These are phyloP conservation scores for Hypolimnas misippus DNA, from an alignment of 2,888 invertebrate genomes.

Conservation along the genomic window DNA sequence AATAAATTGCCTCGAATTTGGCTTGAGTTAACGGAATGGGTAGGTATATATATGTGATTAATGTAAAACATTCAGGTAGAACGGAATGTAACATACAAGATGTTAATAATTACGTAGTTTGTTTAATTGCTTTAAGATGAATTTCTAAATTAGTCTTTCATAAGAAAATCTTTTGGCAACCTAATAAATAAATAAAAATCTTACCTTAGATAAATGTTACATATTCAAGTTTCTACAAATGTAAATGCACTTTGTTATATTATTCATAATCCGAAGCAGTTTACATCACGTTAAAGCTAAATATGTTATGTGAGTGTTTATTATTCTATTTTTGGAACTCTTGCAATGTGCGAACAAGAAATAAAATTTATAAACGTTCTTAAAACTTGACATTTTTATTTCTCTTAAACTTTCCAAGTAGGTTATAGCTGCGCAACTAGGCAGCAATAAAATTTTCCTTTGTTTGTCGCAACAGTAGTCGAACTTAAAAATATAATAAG, in stretches of 20 bases:
- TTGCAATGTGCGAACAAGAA: neutral
- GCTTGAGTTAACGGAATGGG: slow-evolving; percentile 25
- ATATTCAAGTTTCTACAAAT: too few relatives aligned
- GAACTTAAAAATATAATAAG: neutral
- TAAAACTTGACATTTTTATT: slow-evolving; percentile 23
- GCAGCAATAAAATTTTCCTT: slow-evolving; percentile 19
- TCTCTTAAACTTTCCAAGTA: slow-evolving; percentile 23
- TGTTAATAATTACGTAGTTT: neutral
- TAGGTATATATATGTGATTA: neutral
- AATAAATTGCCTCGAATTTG: slow-evolving; percentile 30
- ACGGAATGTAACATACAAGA: too few relatives aligned
- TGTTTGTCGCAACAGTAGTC: slow-evolving; percentile 12
- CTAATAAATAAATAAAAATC: neutral
- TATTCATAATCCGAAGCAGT: too few relatives aligned
- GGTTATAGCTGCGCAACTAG: slow-evolving; percentile 17
- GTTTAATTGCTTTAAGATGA: too few relatives aligned
- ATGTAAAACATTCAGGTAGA: slow-evolving; percentile 13
- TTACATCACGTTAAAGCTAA: neutral
- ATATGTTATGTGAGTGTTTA: neutral
- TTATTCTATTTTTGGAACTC: slow-evolving; percentile 3
- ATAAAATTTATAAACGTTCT: slow-evolving; percentile 7
- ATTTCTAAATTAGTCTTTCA: too few relatives aligned
- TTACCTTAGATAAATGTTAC: neutral
- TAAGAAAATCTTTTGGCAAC: too few relatives aligned
- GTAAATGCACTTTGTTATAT: too few relatives aligned